Base-by-base conservation (phyloP, 2,888 invertebrate species). In the Coleophora deauratella region DNA sequence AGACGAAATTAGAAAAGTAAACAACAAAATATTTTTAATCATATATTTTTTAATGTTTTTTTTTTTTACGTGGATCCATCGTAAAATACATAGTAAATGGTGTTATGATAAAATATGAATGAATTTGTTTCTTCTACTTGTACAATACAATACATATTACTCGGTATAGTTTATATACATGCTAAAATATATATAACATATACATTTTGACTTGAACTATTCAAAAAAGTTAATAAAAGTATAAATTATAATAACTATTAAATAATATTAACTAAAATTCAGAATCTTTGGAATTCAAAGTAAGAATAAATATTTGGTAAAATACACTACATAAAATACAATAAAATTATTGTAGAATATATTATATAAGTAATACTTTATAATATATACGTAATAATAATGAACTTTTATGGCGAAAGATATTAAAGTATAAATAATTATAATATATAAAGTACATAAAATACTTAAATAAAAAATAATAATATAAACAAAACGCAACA, bases 221-320 rank as follows among this genome's bases (percentile, higher is more conserved):
- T n/a, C n/a, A 21, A 21, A 21, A 21, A 21, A 21, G 3, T 21
- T 45, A 49, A 45, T 41, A 59, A 55, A 62, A 42, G 55, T 57
- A 61, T 54, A 57, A 59, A 54, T 60, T 57, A 58, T 44, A 59
- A 60, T 50, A 58, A 64, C 52, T 58, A 53, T 46, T 48, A 50
- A 59, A 56, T 50, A 59, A 56, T 46, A 57, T 55, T 57, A 57
- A 50, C 51, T 8, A 28, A 66, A 51, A 60, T 46, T 56, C 51
- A 60, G 55, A 66, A 73, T 81, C 82, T 82, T 84, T 82, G 82
- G 84, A 73, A 75, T 68, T 57, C 62, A 74, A 62, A 68, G 61
- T 62, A 64, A 66, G 61, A 66, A 61, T 62, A 63, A 57, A 59
- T 70, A 71, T 65, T 67, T 67, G 64, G 64, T 70, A 60, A 63